These are phyloP conservation scores for Venusia cambrica DNA, from an alignment of 2,888 invertebrate genomes.

Conservation along the genomic window DNA sequence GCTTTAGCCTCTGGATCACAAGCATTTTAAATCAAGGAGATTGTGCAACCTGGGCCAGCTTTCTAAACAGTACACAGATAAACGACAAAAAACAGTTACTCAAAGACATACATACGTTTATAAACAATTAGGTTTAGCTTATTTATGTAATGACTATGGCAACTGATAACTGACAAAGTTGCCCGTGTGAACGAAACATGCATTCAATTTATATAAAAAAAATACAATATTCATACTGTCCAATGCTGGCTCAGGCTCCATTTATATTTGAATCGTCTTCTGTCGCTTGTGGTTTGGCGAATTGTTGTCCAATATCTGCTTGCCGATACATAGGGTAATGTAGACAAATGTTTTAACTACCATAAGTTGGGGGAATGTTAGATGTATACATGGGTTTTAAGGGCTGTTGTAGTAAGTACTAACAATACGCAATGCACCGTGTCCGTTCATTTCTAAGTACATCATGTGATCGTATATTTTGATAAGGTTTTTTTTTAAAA, in stretches of 20 bases:
- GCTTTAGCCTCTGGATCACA: conserved; percentile 8
- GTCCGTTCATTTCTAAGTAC: conserved; percentile 27
- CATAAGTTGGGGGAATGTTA: conserved; percentile 36
- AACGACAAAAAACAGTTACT: too few species aligned
- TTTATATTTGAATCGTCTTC: too few species aligned
- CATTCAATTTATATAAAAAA: too few species aligned
- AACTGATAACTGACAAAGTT: too few species aligned
- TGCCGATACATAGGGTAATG: conserved; percentile 30
- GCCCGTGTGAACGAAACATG: too few species aligned
- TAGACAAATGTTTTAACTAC: conserved; percentile 27
- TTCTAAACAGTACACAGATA: too few species aligned
- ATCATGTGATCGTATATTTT: conserved; percentile 24
- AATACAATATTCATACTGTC: too few species aligned
- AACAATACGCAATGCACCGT: conserved; percentile 30
- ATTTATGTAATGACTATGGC: too few species aligned
- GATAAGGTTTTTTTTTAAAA: conserved; percentile 17
- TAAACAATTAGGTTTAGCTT: too few species aligned
- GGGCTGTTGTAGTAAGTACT: conserved; percentile 36
- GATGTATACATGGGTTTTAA: conserved; percentile 35
- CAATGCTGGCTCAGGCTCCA: too few species aligned
- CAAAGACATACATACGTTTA: too few species aligned
- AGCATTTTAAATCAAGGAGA: neutral
- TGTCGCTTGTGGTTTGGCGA: conserved; percentile 12
- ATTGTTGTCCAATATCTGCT: conserved; percentile 49
- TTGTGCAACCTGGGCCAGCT: too few species aligned